Percentiles rank a stretch among this genome's conserved stretches.
Evolutionary conservation across 2,797 vertebrate genomes (phyloP).

Genomic region (Clarias laeviceps): DNA sequence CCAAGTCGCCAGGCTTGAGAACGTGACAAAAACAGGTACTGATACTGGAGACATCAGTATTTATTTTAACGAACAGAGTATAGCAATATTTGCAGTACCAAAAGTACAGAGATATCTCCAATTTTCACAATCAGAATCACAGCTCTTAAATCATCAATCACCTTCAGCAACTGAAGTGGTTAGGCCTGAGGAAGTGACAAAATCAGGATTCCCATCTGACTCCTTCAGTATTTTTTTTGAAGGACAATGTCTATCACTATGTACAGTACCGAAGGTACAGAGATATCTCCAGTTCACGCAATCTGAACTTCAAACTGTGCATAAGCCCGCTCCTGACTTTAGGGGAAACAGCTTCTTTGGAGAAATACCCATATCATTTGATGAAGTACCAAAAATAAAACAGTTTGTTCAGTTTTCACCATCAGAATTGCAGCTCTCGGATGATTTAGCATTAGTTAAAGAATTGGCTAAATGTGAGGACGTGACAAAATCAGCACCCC

Average conservation of each 20-base stretch:
- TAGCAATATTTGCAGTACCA: background rate
- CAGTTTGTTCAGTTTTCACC: conserved; percentile 46
- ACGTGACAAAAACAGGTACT: conserved; percentile 18
- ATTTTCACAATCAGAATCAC: too few relatives aligned
- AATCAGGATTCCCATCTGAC: too few relatives aligned
- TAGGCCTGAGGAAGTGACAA: too few relatives aligned
- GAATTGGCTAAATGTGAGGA: background rate
- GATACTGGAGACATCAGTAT: background rate
- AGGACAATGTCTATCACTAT: too few relatives aligned
- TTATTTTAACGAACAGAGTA: background rate
- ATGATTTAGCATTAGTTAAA: background rate
- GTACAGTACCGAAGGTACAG: conserved; percentile 8
- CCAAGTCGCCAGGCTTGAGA: background rate
- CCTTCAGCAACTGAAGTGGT: too few relatives aligned
- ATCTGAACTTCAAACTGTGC: too few relatives aligned
- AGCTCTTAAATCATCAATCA: too few relatives aligned
- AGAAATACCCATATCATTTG: conserved; percentile 5
- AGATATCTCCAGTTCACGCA: conserved; percentile 23
- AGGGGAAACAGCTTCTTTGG: conserved; percentile 11
- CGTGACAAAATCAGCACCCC: conserved; percentile 29
- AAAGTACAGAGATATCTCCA: conserved; percentile 18
- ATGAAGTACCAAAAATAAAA: conserved; percentile 41
- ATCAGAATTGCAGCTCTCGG: conserved; percentile 10
- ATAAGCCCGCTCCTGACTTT: background rate
- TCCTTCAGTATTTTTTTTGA: too few relatives aligned